These are phyloP conservation scores for Calliopum simillimum DNA, from an alignment of 2,888 invertebrate species.

Conservation along the genomic window DNA sequence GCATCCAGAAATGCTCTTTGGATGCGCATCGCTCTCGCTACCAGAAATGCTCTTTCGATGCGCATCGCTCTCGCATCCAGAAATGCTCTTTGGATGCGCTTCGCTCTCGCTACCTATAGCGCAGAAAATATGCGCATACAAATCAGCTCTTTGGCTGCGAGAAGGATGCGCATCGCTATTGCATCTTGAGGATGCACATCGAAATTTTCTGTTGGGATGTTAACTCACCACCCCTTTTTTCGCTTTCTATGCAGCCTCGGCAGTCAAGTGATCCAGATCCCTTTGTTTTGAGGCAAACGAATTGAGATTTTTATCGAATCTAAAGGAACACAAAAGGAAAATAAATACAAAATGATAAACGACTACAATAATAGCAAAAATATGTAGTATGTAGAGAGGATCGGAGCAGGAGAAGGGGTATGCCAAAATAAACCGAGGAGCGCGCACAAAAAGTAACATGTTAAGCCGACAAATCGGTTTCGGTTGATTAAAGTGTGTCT, in stretches of 20 bases:
- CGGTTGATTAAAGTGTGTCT: conserved; percentile 64
- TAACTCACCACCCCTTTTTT: neutral
- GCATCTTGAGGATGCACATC: too few species aligned
- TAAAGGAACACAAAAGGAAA: conserved; percentile 26
- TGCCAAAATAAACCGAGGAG: neutral
- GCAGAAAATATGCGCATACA: too few species aligned
- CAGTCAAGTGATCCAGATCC: neutral
- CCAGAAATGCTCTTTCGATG: too few species aligned
- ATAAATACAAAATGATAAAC: conserved; percentile 40
- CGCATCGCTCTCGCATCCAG: too few species aligned
- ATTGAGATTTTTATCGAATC: conserved; percentile 30
- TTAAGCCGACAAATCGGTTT: conserved; percentile 66
- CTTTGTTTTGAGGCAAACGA: conserved; percentile 28
- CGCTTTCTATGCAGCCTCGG: too few species aligned
- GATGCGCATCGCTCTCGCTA: too few species aligned
- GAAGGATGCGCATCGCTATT: too few species aligned
- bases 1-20: too few species aligned
- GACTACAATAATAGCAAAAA: conserved; percentile 38
- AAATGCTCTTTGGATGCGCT: too few species aligned
- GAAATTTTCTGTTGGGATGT: too few species aligned
- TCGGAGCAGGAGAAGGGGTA: neutral
- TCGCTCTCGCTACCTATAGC: too few species aligned
- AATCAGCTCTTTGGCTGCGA: too few species aligned
- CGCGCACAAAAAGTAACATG: conserved; percentile 50
- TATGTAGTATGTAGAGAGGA: conserved; percentile 3